Percentiles rank a stretch among this genome's conserved stretches.
Evolutionary conservation across 2,888 invertebrate genomes (phyloP).

Genomic region (Nyleta sp.): DNA sequence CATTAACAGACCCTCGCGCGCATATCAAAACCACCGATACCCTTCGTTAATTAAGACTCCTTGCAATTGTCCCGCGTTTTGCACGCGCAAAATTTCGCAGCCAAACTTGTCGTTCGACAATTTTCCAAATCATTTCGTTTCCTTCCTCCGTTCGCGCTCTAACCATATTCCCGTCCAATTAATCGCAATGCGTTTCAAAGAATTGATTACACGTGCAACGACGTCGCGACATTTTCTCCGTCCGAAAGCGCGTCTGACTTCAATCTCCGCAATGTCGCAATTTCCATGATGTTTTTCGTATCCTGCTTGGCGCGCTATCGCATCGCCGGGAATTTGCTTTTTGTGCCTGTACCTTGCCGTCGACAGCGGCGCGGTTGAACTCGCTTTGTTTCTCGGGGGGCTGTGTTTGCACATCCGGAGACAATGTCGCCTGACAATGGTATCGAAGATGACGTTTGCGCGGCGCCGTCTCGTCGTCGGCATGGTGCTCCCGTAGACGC

Average conservation of each 20-base stretch:
- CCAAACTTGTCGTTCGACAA: not conserved
- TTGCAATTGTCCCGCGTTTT: not conserved
- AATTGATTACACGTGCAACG: no score
- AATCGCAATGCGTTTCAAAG: no score
- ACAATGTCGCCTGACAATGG: conserved; percentile 52
- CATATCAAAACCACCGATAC: conserved; percentile 13
- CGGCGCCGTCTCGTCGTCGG: conserved; percentile 36
- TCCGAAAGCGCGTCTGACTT: conserved; percentile 4
- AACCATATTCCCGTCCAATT: no score
- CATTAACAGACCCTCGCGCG: conserved; percentile 33
- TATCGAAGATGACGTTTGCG: conserved; percentile 45
- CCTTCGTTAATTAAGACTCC: conserved; percentile 31
- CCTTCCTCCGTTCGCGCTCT: no score
- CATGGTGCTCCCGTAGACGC: conserved; percentile 9
- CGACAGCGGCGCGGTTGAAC: conserved; percentile 34
- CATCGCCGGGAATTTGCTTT: conserved; percentile 40
- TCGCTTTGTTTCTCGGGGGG: conserved; percentile 48
- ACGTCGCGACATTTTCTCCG: conserved; percentile 25
- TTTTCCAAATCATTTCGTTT: no score
- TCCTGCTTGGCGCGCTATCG: conserved; percentile 14
- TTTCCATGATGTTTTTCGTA: conserved; percentile 29
- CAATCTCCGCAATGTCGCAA: conserved; percentile 32
- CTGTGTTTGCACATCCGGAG: conserved; percentile 44
- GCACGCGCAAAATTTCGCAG: not conserved
- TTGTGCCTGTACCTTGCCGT: conserved; percentile 30